Base-by-base conservation (phyloP, 2,113 vertebrate genomes). In the Notarius quadriscutis region DNA sequence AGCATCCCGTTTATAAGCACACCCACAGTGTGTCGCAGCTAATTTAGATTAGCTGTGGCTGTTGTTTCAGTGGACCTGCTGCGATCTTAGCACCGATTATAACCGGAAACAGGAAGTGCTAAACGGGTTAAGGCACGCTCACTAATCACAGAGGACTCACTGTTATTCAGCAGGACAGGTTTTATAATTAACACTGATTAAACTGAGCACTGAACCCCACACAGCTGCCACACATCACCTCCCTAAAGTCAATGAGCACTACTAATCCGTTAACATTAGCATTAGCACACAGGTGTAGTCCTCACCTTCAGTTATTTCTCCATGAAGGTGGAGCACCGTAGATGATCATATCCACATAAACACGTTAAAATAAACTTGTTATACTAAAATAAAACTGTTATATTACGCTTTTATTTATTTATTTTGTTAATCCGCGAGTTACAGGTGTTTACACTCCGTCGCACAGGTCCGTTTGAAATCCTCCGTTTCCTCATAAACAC, bases 401-500 rank as follows among this genome's bases (percentile, higher is more conserved):
- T 8, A 58, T 30, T 18, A 22, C 4, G 12, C n/a, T 55, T 10
- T 18, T 30, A 7, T 7, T 30, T 20, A 1, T 75, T 75, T 51
- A 11, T 75, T 75, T 25, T 53, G 51, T 57, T 27, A 57, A 57
- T 1, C 55, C 78, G 25, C 25, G n/a, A 27, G 14, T 53, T 79
- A 18, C 77, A 80, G 78, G 78, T 80, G 78, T 80, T 30, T 10
- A 30, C n/a, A 30, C n/a, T 7, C 7, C 55, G 50, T 25, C 5
- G 11, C 25, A 63, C 89, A 58, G 88, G 71, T 79, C 87, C 84
- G 90, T 93, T 93, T 91, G 20, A 94, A 94, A 92, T 67, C 48
- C 30, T 65, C 20, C 71, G 86, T n/a, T 55, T 15, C 82, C 83
- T 1, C 81, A 86, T 65, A 51, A 94, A 88, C 88, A 94, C 74